Conservation (phyloP, 2,888 invertebrate species). For the Caenorhabditis sp. region DNA sequence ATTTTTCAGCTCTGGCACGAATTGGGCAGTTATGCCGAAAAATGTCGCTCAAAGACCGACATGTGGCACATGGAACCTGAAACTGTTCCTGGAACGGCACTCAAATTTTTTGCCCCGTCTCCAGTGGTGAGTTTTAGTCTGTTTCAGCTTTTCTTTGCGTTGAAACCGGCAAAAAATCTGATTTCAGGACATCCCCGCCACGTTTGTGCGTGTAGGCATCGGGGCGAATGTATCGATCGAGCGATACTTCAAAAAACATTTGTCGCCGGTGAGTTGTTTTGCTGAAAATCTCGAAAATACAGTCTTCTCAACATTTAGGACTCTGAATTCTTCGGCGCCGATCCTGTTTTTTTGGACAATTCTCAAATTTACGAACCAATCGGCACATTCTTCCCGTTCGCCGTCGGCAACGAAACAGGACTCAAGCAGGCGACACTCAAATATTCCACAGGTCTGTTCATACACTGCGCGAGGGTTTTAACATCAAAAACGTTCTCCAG, state of each 20-base stretch:
- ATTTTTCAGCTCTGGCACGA: slow-evolving; percentile 40
- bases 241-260: slow-evolving; percentile 15
- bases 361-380: slow-evolving; percentile 31
- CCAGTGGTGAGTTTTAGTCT: slow-evolving; percentile 7
- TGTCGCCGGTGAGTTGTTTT: slow-evolving; percentile 4
- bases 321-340: slow-evolving; percentile 44
- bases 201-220: slow-evolving; percentile 42
- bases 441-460: slow-evolving; percentile 11
- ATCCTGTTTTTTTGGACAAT: slow-evolving; percentile 41
- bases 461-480: neutral
- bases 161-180: neutral
- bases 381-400: slow-evolving; percentile 49
- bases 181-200: slow-evolving; percentile 25
- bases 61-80: slow-evolving; percentile 55
- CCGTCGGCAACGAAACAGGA: slow-evolving; percentile 43
- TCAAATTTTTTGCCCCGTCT: slow-evolving; percentile 29
- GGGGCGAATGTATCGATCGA: slow-evolving; percentile 34
- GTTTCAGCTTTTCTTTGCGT: neutral
- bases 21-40: slow-evolving; percentile 24
- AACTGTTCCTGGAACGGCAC: slow-evolving; percentile 24
- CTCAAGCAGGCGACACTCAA: slow-evolving; percentile 33
- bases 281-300: too few relatives aligned
- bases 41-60: slow-evolving; percentile 48
- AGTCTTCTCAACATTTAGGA: too few relatives aligned
- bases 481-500: neutral